Conservation (phyloP, 2,113 vertebrate genomes). For the Cairina moschata region DNA sequence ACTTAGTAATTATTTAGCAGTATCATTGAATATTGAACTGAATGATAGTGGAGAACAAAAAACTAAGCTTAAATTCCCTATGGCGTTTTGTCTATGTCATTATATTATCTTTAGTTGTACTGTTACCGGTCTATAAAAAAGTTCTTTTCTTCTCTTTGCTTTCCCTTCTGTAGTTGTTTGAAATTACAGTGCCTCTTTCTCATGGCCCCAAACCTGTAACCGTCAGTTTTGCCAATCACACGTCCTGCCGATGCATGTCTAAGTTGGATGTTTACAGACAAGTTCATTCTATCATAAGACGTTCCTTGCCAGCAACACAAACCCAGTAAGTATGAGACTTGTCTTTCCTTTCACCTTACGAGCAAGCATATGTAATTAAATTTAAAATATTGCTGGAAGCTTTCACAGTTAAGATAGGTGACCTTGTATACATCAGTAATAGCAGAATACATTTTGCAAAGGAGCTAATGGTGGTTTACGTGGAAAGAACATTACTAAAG, state of each 20-base stretch:
- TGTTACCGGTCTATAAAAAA: neutral
- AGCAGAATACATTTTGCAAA: neutral
- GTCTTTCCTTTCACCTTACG: neutral
- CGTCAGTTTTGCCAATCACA: conserved; percentile 96
- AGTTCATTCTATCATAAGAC: conserved; percentile 94
- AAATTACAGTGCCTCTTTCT: conserved; percentile 93
- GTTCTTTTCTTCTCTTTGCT: neutral
- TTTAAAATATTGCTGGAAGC: neutral
- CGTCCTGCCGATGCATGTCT: conserved; percentile 94
- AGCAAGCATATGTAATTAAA: neutral
- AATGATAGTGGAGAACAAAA: neutral
- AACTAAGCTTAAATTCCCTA: neutral
- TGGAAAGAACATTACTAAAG: neutral
- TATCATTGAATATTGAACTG: neutral
- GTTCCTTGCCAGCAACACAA: conserved; percentile 83
- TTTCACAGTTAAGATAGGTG: neutral
- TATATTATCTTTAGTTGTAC: neutral
- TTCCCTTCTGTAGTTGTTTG: conserved; percentile 85
- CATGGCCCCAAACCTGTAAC: conserved; percentile 93
- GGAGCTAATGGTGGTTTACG: neutral
- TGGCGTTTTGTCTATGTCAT: neutral
- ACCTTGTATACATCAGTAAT: fast-evolving
- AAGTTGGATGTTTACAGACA: conserved; percentile 95
- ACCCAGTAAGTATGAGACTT: conserved; percentile 84
- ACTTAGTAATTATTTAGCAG: neutral